Evolutionary conservation across 2,888 invertebrate genomes (phyloP), one percentile per base, ranked within the genome.

Genomic region (Bellardia bayeri): DNA sequence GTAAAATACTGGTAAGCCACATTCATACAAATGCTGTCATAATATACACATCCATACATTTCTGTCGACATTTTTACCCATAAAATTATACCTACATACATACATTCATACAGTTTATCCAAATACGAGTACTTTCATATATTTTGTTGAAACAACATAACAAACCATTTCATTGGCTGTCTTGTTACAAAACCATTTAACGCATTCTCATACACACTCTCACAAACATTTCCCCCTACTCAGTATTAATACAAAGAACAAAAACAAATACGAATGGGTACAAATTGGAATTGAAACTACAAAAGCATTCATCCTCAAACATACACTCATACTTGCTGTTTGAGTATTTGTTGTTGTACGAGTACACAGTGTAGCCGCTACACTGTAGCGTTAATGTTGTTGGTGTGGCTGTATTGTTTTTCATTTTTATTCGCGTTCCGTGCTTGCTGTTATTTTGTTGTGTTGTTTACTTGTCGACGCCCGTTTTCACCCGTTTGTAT

Each of bases 161-260:
- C 88, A 90, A 88, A 82, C 85, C 91, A 91, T 92, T 91, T 92
- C 92, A 92, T 92, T 92, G 92, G 92, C 92, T 92, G 91, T 90
- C 90, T 90, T 71, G 69, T 76, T 61, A 75, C 61, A 75, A 30
- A 61, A 75, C 30, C 72, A 71, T 76, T 79, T 23, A 45, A 68
- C 85, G 72, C 82, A 63, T 40, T 49, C 88, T 86, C 89, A 87
- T 66, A 86, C 89, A 88, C 74, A 85, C 83, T 89, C 87, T 86
- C 76, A 87, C 72, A 75, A 69, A 76, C 16, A 75, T 63, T 83
- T 78, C 91, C 90, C 91, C 68, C 51, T 64, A 51, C 54, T 69
- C n/a, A 4, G 37, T 58, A 30, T 16, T 14, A 16, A 45, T 2
- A 16, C 7, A 61, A 30, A 80, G 37, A 69, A 33, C 30, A 30